Conservation (phyloP, 2,113 vertebrate genomes). For the Urocynchramus pylzowi region DNA sequence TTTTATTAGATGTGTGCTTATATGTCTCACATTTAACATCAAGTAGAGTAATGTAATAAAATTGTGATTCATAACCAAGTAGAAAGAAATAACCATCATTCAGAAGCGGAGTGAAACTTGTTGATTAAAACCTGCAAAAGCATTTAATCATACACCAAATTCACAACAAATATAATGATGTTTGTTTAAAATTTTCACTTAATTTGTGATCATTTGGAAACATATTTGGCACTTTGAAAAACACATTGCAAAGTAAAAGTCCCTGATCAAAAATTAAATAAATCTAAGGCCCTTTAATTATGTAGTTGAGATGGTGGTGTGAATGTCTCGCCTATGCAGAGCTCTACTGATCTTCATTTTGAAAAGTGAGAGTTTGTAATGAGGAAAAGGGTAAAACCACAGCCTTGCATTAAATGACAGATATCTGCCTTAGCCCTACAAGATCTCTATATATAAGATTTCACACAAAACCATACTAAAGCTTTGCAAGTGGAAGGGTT, state of each 20-base stretch:
- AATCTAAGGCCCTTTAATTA: background rate
- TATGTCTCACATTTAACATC: background rate
- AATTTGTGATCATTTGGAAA: background rate
- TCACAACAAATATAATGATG: background rate
- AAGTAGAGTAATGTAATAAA: background rate
- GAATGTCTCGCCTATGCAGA: background rate
- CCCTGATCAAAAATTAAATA: background rate
- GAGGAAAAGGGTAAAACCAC: background rate
- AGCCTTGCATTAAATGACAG: background rate
- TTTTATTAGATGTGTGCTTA: background rate
- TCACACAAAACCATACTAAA: background rate
- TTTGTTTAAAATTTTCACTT: background rate
- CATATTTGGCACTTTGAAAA: background rate
- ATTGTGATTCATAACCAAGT: background rate
- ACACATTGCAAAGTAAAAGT: background rate
- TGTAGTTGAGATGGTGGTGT: background rate
- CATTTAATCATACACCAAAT: background rate
- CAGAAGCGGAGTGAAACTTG: background rate
- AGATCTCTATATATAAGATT: background rate
- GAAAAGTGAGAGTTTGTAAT: background rate
- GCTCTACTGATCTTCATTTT: background rate
- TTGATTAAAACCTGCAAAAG: background rate
- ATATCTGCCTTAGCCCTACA: background rate
- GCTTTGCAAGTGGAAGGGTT: background rate
- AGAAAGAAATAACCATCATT: background rate